Conservation (phyloP, 2,113 vertebrate genomes). For the Pygoscelis antarcticus region DNA sequence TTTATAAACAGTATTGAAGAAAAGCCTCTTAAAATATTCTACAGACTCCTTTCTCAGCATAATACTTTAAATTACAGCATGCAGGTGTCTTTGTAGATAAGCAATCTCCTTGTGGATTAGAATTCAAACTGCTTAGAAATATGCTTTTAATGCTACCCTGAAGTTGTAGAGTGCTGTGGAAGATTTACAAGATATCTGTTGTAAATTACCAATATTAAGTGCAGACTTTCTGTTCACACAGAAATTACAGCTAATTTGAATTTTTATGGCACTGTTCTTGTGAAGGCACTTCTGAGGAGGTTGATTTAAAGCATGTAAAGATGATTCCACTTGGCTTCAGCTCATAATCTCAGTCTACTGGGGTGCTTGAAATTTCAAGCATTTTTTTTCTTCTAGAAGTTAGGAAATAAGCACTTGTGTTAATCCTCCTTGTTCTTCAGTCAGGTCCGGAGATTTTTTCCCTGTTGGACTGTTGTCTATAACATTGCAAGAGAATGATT, state of each 20-base stretch:
- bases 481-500: neutral
- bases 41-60: neutral
- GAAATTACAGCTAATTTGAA: slow-evolving; percentile 62
- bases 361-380: neutral
- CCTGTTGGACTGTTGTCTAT: neutral
- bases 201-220: slow-evolving; percentile 62
- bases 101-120: slow-evolving; percentile 45
- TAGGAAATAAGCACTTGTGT: neutral
- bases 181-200: slow-evolving; percentile 66
- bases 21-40: slow-evolving; percentile 20
- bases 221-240: slow-evolving; percentile 36
- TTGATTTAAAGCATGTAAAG: slow-evolving; percentile 49
- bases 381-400: neutral
- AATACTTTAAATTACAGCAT: slow-evolving; percentile 42
- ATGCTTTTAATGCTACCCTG: slow-evolving; percentile 42
- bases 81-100: slow-evolving; percentile 68
- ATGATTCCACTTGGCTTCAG: slow-evolving; percentile 27
- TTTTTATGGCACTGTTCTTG: slow-evolving; percentile 47
- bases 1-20: neutral
- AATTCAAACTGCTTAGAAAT: slow-evolving; percentile 57
- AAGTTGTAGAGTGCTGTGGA: slow-evolving; percentile 49
- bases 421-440: neutral
- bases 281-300: slow-evolving; percentile 33
- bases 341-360: neutral
- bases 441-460: neutral